Evolutionary conservation across 2,113 vertebrate species (phyloP).

Genomic region (Phalacrocorax pelagicus): DNA sequence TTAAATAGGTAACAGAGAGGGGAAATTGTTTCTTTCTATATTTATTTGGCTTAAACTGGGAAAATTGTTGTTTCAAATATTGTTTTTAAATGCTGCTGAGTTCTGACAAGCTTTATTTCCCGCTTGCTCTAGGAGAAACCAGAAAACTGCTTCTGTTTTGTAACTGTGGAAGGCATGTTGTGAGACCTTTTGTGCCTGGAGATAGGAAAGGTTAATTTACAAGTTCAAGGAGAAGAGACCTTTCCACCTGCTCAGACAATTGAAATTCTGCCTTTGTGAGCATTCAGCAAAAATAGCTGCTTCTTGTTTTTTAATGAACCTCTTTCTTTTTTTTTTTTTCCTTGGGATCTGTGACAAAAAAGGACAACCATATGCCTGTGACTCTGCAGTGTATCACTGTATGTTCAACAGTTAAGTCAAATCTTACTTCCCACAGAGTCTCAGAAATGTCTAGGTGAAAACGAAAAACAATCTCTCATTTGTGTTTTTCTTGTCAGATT

Average conservation of each 20-base stretch:
- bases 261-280: neutral
- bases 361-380: neutral
- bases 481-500: neutral
- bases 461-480: neutral
- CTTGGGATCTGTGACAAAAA: neutral
- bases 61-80: neutral
- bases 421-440: neutral
- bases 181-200: neutral
- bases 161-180: neutral
- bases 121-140: neutral
- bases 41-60: neutral
- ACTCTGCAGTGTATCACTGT: neutral
- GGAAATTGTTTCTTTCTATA: neutral
- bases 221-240: conserved; percentile 6
- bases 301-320: neutral
- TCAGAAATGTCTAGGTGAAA: neutral
- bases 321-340: neutral
- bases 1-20: neutral
- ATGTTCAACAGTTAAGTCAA: neutral
- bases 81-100: neutral
- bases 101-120: neutral
- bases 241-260: conserved; percentile 15
- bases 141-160: neutral
- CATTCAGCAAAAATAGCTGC: neutral
- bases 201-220: conserved; percentile 3